Conservation (phyloP, 1,140 invertebrate species). For the Cyrtorhinus lividipennis region DNA sequence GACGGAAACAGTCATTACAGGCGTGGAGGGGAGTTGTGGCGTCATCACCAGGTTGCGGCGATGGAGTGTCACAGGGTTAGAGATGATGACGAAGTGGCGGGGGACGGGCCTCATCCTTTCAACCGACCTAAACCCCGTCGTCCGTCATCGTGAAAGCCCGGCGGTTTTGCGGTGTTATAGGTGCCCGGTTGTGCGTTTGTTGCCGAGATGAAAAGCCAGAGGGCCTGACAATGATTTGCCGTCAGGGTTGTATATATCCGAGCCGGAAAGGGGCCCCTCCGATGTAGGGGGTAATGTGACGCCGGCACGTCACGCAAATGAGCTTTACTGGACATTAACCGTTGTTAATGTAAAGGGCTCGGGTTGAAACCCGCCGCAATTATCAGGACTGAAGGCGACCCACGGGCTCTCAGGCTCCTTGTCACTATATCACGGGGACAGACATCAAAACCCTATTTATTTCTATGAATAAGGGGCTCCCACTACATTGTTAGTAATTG, state of each 20-base stretch:
- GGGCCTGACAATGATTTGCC: not conserved
- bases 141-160: too few relatives aligned
- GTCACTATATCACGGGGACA: not conserved
- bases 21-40: too few relatives aligned
- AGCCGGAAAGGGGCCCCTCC: not conserved
- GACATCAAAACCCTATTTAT: constrained; percentile 1
- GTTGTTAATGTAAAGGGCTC: constrained; percentile 3
- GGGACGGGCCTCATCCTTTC: too few relatives aligned
- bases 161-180: too few relatives aligned
- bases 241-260: not conserved
- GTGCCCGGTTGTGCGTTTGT: not conserved
- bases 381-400: not conserved
- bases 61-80: too few relatives aligned
- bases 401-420: not conserved
- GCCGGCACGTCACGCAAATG: not conserved
- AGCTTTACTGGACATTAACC: constrained; percentile 6
- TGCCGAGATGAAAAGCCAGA: not conserved
- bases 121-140: too few relatives aligned
- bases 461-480: not conserved
- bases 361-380: not conserved
- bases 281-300: not conserved
- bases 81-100: too few relatives aligned
- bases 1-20: too few relatives aligned
- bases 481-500: not conserved
- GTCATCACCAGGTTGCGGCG: too few relatives aligned